Conservation (phyloP, 2,888 invertebrate species). For the Amitus sp. region DNA sequence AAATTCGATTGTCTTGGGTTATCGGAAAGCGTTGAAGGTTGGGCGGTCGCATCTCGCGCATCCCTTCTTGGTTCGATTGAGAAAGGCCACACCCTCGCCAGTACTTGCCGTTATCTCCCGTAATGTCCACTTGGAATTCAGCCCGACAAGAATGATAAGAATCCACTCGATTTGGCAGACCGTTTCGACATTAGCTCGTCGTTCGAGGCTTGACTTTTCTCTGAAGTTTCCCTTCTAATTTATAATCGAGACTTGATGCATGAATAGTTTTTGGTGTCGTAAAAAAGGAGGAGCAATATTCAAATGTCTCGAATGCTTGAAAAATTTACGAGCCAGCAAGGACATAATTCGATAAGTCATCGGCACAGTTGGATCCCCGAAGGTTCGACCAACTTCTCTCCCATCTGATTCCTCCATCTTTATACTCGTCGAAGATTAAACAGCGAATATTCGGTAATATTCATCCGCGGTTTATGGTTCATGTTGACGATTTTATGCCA, state of each 20-base stretch:
- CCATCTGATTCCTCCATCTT: slow-evolving; percentile 14
- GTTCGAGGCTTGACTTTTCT: background rate
- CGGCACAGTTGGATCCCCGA: background rate
- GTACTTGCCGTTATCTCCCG: background rate
- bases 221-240: too few species aligned
- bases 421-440: slow-evolving; percentile 40
- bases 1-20: too few species aligned
- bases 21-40: too few species aligned
- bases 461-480: slow-evolving; percentile 48
- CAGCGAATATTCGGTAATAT: slow-evolving; percentile 49
- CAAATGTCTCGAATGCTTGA: background rate
- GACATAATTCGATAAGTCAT: background rate
- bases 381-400: slow-evolving; percentile 15
- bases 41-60: background rate
- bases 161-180: background rate
- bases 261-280: too few species aligned
- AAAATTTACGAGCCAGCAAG: background rate
- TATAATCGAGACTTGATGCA: background rate
- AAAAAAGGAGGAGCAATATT: background rate
- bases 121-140: background rate
- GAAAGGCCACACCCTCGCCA: slow-evolving; percentile 2
- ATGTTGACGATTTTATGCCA: slow-evolving; percentile 55
- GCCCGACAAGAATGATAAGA: background rate
- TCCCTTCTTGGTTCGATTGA: slow-evolving; percentile 3
- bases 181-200: background rate